Evolutionary conservation across 2,888 invertebrate species (phyloP).

Genomic region (Drosophila subquinaria): DNA sequence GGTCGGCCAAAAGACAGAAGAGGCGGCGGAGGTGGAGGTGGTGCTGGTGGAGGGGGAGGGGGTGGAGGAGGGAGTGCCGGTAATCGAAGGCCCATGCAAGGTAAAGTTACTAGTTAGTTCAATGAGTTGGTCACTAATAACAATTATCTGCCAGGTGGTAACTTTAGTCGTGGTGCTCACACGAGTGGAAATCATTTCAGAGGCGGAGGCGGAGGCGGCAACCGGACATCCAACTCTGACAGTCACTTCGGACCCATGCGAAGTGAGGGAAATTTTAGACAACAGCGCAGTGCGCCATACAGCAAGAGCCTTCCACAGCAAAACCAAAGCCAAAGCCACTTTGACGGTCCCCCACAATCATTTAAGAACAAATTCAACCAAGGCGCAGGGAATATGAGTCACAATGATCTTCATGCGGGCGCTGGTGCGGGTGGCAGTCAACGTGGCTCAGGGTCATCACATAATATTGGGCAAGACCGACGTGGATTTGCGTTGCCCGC

Average conservation of each 20-base stretch:
- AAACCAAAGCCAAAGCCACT: constrained; percentile 38
- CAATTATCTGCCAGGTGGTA: constrained; percentile 27
- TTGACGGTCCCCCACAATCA: constrained; percentile 47
- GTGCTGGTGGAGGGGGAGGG: constrained; percentile 79
- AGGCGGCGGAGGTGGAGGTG: constrained; percentile 86
- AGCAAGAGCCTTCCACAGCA: constrained; percentile 52
- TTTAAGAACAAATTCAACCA: constrained; percentile 64
- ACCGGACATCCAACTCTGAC: constrained; percentile 32
- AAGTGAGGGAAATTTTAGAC: constrained; percentile 68
- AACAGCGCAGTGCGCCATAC: constrained; percentile 75
- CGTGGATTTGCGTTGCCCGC: constrained; percentile 84
- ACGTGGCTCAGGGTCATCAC: constrained; percentile 28
- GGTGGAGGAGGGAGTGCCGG: constrained; percentile 51
- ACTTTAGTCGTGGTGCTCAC: constrained; percentile 74
- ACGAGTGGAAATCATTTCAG: constrained; percentile 53
- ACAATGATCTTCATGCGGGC: constrained; percentile 54
- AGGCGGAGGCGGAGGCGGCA: constrained; percentile 33
- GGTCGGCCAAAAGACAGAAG: constrained; percentile 90
- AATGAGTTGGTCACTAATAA: not conserved
- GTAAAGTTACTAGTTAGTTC: constrained; percentile 21
- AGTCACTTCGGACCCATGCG: constrained; percentile 74
- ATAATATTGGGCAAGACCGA: constrained; percentile 79
- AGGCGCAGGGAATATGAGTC: constrained; percentile 31
- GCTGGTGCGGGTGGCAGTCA: constrained; percentile 44
- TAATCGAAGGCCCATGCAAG: constrained; percentile 55